Evolutionary conservation across 2,888 invertebrate genomes (phyloP).

Genomic region (Sesamia inferens): DNA sequence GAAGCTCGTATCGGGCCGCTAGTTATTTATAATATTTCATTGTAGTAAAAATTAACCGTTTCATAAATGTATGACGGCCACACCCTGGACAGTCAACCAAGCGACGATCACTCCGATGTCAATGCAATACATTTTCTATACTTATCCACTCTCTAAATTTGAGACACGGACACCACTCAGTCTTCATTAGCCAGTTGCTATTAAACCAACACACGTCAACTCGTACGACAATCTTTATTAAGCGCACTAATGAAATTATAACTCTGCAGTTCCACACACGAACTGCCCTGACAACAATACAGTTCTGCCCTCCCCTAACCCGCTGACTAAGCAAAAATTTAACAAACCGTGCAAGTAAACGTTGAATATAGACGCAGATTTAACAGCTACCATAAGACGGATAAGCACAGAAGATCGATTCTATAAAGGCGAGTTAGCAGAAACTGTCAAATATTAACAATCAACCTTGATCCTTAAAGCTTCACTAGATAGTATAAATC

Average conservation of each 20-base stretch:
- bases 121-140: neutral
- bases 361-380: slow-evolving; percentile 44
- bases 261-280: slow-evolving; percentile 28
- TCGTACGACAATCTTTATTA: slow-evolving; percentile 33
- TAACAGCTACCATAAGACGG: slow-evolving; percentile 10
- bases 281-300: slow-evolving; percentile 35
- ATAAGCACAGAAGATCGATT: neutral
- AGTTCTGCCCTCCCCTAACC: slow-evolving; percentile 23
- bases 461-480: no score
- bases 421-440: neutral
- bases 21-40: no score
- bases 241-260: slow-evolving; percentile 44
- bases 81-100: neutral
- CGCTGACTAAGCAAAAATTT: slow-evolving; percentile 56
- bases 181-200: neutral
- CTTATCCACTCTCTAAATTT: no score
- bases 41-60: neutral
- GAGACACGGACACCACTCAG: neutral
- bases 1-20: no score
- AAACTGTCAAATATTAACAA: no score
- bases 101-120: neutral
- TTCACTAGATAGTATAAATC: no score
- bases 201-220: slow-evolving; percentile 16
- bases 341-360: slow-evolving; percentile 45
- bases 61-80: neutral